Conservation (phyloP, 2,113 vertebrate species). For the Bombycilla garrulus region DNA sequence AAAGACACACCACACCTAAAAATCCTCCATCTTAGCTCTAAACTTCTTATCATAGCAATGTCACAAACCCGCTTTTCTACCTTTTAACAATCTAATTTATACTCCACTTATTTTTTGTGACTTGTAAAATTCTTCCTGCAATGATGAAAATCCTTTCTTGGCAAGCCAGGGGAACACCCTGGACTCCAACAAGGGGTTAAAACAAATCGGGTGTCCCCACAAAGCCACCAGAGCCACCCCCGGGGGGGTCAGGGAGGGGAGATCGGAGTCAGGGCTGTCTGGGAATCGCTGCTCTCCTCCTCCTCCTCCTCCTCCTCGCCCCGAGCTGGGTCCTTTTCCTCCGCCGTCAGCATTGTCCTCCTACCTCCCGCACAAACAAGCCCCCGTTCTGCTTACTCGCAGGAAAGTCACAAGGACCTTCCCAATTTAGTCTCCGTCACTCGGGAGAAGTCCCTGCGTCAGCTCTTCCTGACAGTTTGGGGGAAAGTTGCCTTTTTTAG, state of each 20-base stretch:
- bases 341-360: constrained; percentile 71
- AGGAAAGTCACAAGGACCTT: constrained; percentile 75
- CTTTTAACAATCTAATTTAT: too few relatives aligned
- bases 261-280: too few relatives aligned
- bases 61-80: too few relatives aligned
- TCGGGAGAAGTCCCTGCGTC: constrained; percentile 53
- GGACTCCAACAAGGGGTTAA: too few relatives aligned
- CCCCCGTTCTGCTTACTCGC: constrained; percentile 67
- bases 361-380: constrained; percentile 41
- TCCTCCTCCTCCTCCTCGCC: neutral
- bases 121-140: too few relatives aligned
- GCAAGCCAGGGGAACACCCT: too few relatives aligned
- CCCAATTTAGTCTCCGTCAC: constrained; percentile 71
- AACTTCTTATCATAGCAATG: too few relatives aligned
- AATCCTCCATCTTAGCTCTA: too few relatives aligned
- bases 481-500: constrained; percentile 55
- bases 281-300: neutral
- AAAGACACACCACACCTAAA: too few relatives aligned
- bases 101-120: too few relatives aligned
- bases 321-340: constrained; percentile 57
- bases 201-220: accelerated
- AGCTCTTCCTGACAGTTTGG: constrained; percentile 66
- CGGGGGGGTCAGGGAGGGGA: too few relatives aligned
- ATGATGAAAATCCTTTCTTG: too few relatives aligned
- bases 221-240: neutral